A percentile compares a stretch with the other conserved stretches of the same genome.
These are phyloP conservation scores for Macroteleia sp. DNA, from an alignment of 2,888 invertebrate genomes.

Conservation along the genomic window DNA sequence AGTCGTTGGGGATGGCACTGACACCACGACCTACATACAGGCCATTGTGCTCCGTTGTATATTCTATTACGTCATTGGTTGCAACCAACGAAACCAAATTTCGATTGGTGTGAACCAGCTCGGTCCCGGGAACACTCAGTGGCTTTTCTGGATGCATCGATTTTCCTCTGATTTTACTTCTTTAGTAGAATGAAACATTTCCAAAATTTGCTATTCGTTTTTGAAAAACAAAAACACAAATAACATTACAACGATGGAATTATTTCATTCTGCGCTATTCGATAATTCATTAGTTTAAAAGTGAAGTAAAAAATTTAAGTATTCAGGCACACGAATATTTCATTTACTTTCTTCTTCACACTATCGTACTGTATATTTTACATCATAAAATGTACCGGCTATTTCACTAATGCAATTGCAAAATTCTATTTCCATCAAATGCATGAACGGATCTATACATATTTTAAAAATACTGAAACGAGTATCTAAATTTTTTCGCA, in stretches of 20 bases:
- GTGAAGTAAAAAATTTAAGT: no score
- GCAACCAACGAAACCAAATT: slow-evolving; percentile 66
- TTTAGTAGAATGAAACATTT: no score
- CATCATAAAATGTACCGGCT: slow-evolving; percentile 15
- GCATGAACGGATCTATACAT: slow-evolving; percentile 2
- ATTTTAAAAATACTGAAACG: slow-evolving; percentile 13
- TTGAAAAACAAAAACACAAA: no score
- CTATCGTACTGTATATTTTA: slow-evolving; percentile 4
- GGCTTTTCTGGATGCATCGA: slow-evolving; percentile 40
- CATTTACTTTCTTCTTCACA: slow-evolving; percentile 17
- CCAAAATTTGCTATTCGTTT: no score
- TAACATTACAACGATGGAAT: no score
- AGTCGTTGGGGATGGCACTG: slow-evolving; percentile 71
- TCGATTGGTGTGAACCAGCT: slow-evolving; percentile 51
- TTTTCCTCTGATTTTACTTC: no score
- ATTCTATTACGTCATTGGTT: slow-evolving; percentile 77
- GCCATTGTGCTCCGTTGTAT: slow-evolving; percentile 78
- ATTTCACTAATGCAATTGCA: slow-evolving; percentile 28
- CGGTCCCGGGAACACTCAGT: slow-evolving; percentile 14
- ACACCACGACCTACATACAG: slow-evolving; percentile 80
- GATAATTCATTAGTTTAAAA: no score
- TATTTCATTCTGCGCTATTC: no score
- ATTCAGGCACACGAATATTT: no score
- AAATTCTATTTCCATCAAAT: slow-evolving; percentile 22
- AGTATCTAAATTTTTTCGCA: background rate